Evolutionary conservation across 1,140 invertebrate genomes (phyloP).

Genomic region (Oedothorax gibbosus): DNA sequence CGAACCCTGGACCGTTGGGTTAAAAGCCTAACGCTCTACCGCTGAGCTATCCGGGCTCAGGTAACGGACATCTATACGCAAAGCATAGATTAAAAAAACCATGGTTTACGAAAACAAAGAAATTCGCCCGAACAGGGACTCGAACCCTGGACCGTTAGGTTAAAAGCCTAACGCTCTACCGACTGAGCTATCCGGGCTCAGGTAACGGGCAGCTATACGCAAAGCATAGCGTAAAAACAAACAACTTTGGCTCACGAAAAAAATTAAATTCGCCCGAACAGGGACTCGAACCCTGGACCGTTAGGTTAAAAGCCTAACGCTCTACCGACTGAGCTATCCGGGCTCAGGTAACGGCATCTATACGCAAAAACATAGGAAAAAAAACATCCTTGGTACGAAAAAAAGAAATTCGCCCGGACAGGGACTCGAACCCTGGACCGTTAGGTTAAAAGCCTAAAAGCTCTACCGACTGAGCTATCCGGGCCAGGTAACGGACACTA

Average conservation of each 20-base stretch:
- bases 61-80: too few species aligned
- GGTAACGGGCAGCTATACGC: too few species aligned
- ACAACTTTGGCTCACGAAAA: too few species aligned
- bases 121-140: constrained; percentile 53
- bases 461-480: too few species aligned
- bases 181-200: constrained; percentile 60
- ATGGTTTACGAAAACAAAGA: too few species aligned
- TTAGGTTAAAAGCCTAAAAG: constrained; percentile 61
- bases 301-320: constrained; percentile 61
- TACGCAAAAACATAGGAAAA: too few species aligned
- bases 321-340: constrained; percentile 61
- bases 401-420: constrained; percentile 37
- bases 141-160: constrained; percentile 61
- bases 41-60: too few species aligned
- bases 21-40: constrained; percentile 61
- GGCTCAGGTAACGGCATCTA: too few species aligned
- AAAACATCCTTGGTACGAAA: too few species aligned
- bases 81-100: too few species aligned
- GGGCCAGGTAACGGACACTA: too few species aligned
- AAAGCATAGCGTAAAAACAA: too few species aligned
- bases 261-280: constrained; percentile 42
- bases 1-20: constrained; percentile 61
- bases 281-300: constrained; percentile 61
- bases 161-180: constrained; percentile 61
- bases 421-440: constrained; percentile 61